Percentiles rank a stretch among this genome's conserved stretches.
Conservation (phyloP, 92 coral and sea anemone genomes). For the Palythoa grandis region DNA sequence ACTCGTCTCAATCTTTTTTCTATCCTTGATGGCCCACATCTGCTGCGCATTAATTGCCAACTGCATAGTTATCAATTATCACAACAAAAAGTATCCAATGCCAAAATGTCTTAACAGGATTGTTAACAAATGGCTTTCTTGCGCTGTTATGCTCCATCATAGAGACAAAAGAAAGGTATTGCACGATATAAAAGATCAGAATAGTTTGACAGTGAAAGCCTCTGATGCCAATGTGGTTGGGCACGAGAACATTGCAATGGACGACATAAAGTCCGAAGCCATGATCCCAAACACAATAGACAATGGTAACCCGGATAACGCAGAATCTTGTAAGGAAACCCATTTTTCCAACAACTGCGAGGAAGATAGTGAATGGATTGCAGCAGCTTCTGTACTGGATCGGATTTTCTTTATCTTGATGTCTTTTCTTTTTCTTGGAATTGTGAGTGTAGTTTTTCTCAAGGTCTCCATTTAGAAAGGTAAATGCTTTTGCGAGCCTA, state of each 20-base stretch:
- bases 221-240: neutral
- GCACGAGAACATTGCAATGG: neutral
- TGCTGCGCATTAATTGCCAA: neutral
- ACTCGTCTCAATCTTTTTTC: conserved; percentile 4
- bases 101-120: neutral
- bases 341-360: neutral
- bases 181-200: neutral
- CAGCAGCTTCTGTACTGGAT: neutral
- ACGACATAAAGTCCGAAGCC: neutral
- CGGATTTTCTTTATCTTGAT: neutral
- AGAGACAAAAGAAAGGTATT: neutral
- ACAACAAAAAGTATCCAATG: neutral
- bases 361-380: neutral
- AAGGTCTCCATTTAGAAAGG: no score
- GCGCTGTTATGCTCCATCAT: neutral
- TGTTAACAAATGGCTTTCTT: conserved; percentile 11
- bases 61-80: neutral
- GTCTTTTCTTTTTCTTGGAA: neutral
- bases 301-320: neutral
- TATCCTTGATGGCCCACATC: conserved; percentile 1
- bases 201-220: neutral
- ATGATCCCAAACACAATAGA: no score
- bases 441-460: no score
- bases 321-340: no score
- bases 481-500: no score